phyloP scores from a whole-genome alignment of 2,113 vertebrate genomes.

The Cariama cristata region DNA sequence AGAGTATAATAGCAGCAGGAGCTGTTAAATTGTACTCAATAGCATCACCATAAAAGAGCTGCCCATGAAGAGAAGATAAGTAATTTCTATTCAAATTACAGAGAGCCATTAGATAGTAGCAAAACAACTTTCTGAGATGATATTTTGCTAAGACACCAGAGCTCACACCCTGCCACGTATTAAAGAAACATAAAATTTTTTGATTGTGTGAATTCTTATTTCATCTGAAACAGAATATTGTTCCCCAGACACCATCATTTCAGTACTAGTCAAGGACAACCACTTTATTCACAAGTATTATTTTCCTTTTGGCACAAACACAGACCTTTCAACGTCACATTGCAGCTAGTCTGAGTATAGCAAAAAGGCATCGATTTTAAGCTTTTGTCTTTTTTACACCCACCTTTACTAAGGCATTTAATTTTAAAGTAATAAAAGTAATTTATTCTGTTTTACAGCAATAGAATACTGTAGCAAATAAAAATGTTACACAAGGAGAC shows the following conservation, averaged over 20 bases:
- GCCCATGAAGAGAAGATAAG: not conserved
- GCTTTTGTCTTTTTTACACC: not conserved
- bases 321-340: not conserved
- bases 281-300: not conserved
- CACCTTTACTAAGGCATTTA: not conserved
- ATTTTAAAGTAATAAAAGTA: not conserved
- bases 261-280: not conserved
- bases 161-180: not conserved
- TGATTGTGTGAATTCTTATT: not conserved
- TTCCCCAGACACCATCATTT: not conserved
- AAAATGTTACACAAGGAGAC: not conserved
- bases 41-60: not conserved
- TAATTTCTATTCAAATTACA: not conserved
- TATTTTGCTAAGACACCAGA: not conserved
- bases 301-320: slow-evolving; percentile 4
- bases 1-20: not conserved
- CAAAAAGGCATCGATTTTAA: not conserved
- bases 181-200: not conserved
- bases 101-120: not conserved
- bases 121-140: not conserved
- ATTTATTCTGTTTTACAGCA: not conserved
- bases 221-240: not conserved
- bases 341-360: not conserved
- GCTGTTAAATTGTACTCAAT: not conserved
- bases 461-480: not conserved